These are phyloP conservation scores for Nematolebias whitei DNA, from an alignment of 2,113 vertebrate genomes.

Conservation along the genomic window DNA sequence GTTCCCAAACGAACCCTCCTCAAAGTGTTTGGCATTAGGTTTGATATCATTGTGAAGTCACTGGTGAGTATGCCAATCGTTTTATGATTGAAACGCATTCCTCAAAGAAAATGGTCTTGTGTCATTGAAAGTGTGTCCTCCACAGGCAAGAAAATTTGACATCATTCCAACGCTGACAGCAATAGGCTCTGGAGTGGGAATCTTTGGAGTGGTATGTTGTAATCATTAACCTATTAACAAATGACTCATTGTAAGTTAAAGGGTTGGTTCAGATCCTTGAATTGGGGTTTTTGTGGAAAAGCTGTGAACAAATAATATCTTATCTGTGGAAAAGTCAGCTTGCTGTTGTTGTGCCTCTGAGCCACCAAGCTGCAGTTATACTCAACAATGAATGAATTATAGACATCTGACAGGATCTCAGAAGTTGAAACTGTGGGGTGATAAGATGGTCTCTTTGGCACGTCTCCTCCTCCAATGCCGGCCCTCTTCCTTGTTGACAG, in stretches of 20 bases:
- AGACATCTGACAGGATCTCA: no score
- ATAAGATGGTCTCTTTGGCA: no score
- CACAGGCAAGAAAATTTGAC: constrained; percentile 94
- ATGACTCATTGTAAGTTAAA: background rate
- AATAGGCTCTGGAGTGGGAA: constrained; percentile 96
- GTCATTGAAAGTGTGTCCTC: background rate
- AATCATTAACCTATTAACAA: background rate
- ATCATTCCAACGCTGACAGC: constrained; percentile 96
- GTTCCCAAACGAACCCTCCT: constrained; percentile 84
- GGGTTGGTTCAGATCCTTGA: background rate
- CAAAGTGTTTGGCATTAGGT: constrained; percentile 93
- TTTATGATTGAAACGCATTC: background rate
- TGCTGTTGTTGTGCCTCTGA: no score
- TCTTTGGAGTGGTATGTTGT: constrained; percentile 94
- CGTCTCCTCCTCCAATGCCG: no score
- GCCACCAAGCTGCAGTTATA: no score
- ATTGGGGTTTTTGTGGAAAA: no score
- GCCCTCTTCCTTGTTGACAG: no score
- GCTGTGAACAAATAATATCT: no score
- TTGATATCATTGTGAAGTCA: constrained; percentile 91
- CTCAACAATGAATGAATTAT: no score
- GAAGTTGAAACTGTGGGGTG: no score
- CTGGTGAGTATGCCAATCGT: constrained; percentile 76
- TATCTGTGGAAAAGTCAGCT: no score
- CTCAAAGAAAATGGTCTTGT: accelerated